phyloP scores from a whole-genome alignment of 2,113 vertebrate species.

The Lepus americanus region DNA sequence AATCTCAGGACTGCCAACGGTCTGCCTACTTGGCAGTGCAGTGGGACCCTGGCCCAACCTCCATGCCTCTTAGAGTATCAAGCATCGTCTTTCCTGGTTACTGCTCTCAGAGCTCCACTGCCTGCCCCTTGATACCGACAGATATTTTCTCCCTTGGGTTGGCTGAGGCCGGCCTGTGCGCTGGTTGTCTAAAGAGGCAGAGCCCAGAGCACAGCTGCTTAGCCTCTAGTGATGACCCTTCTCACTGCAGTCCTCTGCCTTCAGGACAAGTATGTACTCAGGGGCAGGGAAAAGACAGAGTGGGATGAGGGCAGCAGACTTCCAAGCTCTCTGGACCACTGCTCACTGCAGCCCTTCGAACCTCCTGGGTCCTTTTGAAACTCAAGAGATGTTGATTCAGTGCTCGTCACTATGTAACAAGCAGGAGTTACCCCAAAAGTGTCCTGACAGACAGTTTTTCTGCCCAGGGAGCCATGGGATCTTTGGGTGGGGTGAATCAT shows the following conservation, averaged over 20 bases:
- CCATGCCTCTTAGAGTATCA: neutral
- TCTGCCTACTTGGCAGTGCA: neutral
- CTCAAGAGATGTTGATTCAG: neutral
- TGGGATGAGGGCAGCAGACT: neutral
- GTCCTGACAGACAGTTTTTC: neutral
- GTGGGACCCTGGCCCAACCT: accelerated
- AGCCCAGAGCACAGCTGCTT: neutral
- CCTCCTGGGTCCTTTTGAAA: neutral
- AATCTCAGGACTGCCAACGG: neutral
- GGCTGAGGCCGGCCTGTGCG: neutral
- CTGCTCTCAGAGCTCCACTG: neutral
- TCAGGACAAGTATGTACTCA: neutral
- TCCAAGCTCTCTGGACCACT: neutral
- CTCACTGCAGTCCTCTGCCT: neutral
- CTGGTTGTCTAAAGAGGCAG: neutral
- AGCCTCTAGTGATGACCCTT: neutral
- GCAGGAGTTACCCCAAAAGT: neutral
- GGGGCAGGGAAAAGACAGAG: too few relatives aligned
- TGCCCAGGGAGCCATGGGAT: neutral
- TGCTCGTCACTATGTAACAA: neutral
- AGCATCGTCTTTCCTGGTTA: neutral
- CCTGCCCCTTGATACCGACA: neutral
- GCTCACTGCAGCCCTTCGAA: neutral
- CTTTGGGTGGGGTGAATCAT: neutral
- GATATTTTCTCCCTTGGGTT: neutral